A percentile compares a stretch with the other conserved stretches of the same genome.
phyloP scores from a whole-genome alignment of 2,113 vertebrate species.

The Psilopsiagon aymara region DNA sequence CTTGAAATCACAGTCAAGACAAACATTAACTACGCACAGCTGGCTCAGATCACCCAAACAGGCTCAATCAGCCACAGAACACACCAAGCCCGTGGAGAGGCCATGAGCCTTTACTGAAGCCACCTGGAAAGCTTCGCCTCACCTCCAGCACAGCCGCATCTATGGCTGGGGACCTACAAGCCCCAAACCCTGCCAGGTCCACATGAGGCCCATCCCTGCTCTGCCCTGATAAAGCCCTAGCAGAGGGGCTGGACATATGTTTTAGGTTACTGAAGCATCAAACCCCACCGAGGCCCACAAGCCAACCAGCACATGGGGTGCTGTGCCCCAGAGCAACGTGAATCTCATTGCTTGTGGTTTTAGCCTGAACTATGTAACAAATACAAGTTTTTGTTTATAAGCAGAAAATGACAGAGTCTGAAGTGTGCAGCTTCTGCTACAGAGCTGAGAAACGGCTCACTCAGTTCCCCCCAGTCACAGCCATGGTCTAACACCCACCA shows the following conservation, averaged over 20 bases:
- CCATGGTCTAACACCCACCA: neutral
- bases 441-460: neutral
- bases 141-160: neutral
- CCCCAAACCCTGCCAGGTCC: neutral
- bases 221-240: neutral
- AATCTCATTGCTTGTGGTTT: neutral
- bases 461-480: neutral
- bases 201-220: rapidly evolving
- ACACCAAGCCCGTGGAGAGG: rapidly evolving
- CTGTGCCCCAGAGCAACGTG: neutral
- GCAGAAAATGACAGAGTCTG: neutral
- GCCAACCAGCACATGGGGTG: neutral
- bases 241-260: neutral
- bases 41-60: neutral
- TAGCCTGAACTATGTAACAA: neutral
- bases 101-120: rapidly evolving
- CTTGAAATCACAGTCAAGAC: neutral
- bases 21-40: neutral
- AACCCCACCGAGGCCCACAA: neutral
- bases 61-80: neutral
- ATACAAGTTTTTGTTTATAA: neutral
- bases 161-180: neutral
- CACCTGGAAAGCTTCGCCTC: neutral
- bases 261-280: neutral
- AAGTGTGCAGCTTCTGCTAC: neutral